Base-by-base conservation (phyloP, 2,888 invertebrate species). In the Plebejus melissa region DNA sequence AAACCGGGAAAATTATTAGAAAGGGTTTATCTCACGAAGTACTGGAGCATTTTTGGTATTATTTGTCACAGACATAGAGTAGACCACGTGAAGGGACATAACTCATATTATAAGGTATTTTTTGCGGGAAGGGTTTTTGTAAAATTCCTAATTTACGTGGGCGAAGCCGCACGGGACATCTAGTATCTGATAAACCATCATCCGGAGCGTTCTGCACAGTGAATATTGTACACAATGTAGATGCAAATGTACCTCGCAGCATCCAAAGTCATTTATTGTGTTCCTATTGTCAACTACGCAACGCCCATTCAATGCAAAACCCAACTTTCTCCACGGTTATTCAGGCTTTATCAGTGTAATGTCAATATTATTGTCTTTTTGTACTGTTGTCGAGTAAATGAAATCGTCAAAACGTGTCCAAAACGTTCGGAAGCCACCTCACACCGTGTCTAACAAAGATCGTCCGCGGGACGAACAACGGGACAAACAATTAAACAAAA, bases 341-440 rank as follows among this genome's bases (percentile, higher is more conserved):
- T 65, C 32, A 70, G 38, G 5, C 41, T 70, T 70, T 70, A 70
- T 41, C 70, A 70, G 41, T 41, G 9, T 70, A 70, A 70, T 70
- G 41, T 70, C 70, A 70, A 70, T 70, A 70, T 70, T 70, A 72
- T 54, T 72, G 72, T 72, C 54, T 28, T 72, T 72, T 72, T 54
- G 72, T 72, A 28, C 9, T 16, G 16, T 54, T 72, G 54, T 54
- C 72, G 50, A 72, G 28, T 28, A 50, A 50, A 72, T 72, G 50
- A 50, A 72, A 72, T 50, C 32, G 72, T 72, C 54, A 72, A 72
- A 71, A 71, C 70, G 71, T 50, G 28, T 71, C 46, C 22, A 46
- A 71, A 72, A 72, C 16, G 50, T 50, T 72, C 72, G 72, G 72
- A 54, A 72, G 72, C 72, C 72, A 72, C 54, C 72, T 70, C 70